Conservation (phyloP, 2,888 invertebrate species). For the Pterobdella sp. region DNA sequence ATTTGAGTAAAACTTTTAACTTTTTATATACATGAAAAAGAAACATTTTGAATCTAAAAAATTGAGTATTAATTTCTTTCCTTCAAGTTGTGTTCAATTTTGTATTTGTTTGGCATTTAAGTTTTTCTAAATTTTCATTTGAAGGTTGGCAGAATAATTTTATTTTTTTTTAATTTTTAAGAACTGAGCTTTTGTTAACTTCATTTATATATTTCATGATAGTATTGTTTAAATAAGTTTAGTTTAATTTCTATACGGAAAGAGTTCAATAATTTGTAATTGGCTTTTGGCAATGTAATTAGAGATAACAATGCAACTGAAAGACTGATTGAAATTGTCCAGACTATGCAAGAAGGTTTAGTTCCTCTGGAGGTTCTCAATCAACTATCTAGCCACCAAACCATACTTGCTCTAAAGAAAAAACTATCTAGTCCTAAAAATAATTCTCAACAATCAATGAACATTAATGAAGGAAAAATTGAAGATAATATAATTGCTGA, state of each 20-base stretch:
- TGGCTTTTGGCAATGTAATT: too few species aligned
- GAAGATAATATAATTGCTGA: neutral
- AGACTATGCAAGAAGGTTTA: neutral
- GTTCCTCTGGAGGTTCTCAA: conserved; percentile 5
- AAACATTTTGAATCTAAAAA: neutral
- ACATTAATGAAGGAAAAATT: neutral
- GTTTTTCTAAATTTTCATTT: neutral
- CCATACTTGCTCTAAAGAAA: neutral
- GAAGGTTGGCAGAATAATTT: conserved; percentile 10
- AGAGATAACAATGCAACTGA: neutral
- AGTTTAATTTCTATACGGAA: neutral
- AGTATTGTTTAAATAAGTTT: neutral
- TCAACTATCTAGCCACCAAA: conserved; percentile 5
- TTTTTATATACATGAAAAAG: neutral
- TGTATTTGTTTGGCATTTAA: neutral
- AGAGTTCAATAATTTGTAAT: too few species aligned
- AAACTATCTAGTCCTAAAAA: conserved; percentile 2
- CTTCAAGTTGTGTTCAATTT: neutral
- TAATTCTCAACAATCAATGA: neutral
- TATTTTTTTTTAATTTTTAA: neutral
- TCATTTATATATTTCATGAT: neutral
- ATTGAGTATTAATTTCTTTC: neutral
- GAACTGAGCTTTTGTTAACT: neutral
- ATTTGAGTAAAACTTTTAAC: neutral
- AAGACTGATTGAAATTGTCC: neutral